Percentiles rank a stretch among this genome's conserved stretches.
Conservation (phyloP, 2,888 invertebrate species). For the Melanotus villosus region DNA sequence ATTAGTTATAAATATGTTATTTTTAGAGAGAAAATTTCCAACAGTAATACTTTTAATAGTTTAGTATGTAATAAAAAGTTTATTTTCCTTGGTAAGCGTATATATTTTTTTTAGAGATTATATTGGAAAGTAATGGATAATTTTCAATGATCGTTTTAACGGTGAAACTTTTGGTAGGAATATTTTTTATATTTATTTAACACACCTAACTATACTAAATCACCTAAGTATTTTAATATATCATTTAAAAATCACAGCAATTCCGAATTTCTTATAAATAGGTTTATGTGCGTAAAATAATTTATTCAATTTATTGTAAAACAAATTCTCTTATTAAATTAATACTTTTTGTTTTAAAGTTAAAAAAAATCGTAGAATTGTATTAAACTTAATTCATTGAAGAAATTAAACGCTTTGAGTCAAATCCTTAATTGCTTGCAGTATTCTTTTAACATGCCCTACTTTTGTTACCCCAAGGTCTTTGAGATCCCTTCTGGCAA, state of each 20-base stretch:
- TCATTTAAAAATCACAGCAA: constrained; percentile 44
- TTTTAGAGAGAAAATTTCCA: constrained; percentile 35
- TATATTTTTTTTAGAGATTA: constrained; percentile 10
- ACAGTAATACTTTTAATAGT: constrained; percentile 36
- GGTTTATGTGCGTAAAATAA: constrained; percentile 29
- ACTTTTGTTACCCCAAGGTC: constrained; percentile 96
- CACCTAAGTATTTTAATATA: constrained; percentile 32
- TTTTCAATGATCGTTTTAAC: constrained; percentile 28
- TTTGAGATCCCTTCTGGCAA: constrained; percentile 89
- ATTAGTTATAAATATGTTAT: constrained; percentile 57
- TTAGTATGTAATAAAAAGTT: constrained; percentile 23
- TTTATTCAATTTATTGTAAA: constrained; percentile 18
- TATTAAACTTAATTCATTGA: not conserved
- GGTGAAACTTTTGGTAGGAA: constrained; percentile 22
- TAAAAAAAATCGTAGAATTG: not conserved
- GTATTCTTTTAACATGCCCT: constrained; percentile 95
- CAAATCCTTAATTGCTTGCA: constrained; percentile 92
- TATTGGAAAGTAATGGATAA: constrained; percentile 29
- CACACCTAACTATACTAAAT: constrained; percentile 40
- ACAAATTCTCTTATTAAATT: too few species aligned
- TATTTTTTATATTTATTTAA: constrained; percentile 11
- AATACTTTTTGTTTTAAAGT: not conserved
- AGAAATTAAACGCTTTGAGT: constrained; percentile 64
- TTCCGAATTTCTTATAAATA: constrained; percentile 38
- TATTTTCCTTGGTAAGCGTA: constrained; percentile 38